phyloP scores from a whole-genome alignment of 92 coral and sea anemone genomes.

The Montipora capitata region DNA sequence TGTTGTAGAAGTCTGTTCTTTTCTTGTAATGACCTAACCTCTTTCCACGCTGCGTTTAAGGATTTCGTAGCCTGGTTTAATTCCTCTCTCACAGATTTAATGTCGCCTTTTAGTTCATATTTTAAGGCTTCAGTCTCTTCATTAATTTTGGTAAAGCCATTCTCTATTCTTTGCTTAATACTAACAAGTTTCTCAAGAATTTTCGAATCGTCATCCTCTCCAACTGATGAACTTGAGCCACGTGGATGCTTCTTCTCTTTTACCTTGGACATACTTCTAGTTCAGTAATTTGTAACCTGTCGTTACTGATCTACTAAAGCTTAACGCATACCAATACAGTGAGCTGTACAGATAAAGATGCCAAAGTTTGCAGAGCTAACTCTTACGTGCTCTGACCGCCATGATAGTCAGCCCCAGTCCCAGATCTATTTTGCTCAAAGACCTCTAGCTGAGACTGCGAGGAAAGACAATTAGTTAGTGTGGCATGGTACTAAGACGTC shows the following conservation, averaged over 20 bases:
- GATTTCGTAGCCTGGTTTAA: background rate
- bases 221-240: background rate
- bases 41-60: background rate
- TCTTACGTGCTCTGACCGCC: slow-evolving; percentile 1
- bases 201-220: background rate
- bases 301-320: slow-evolving; percentile 14
- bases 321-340: slow-evolving; percentile 1
- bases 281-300: slow-evolving; percentile 1
- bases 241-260: background rate
- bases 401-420: background rate
- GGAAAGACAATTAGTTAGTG: too few relatives aligned
- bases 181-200: slow-evolving; percentile 5
- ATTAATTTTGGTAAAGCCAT: slow-evolving; percentile 7
- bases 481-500: too few relatives aligned
- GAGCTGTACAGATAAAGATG: background rate
- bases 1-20: background rate
- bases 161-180: background rate
- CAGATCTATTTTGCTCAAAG: too few relatives aligned
- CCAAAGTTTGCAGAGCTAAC: background rate
- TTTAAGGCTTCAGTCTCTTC: slow-evolving; percentile 7
- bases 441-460: too few relatives aligned
- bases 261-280: slow-evolving; percentile 15
- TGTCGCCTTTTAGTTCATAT: slow-evolving; percentile 1
- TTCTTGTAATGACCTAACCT: background rate
- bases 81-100: background rate